Percentiles rank a stretch among this genome's conserved stretches.
These are phyloP conservation scores for Drosophila parthenogenetica DNA, from an alignment of 2,888 invertebrate species.

Conservation along the genomic window DNA sequence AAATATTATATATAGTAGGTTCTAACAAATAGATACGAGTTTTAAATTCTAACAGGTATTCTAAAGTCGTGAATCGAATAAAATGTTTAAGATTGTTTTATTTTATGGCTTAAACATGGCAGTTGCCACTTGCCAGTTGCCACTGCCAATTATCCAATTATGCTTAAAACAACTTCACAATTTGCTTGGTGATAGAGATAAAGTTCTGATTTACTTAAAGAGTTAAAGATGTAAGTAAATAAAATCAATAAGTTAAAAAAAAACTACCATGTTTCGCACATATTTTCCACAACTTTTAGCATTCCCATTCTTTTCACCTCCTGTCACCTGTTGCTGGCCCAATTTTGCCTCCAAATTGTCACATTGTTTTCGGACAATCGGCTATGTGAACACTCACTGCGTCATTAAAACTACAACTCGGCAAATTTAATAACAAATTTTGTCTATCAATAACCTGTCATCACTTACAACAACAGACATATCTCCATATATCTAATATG, in stretches of 20 bases:
- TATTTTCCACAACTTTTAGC: constrained; percentile 24
- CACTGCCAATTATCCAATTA: too few relatives aligned
- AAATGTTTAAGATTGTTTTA: not conserved
- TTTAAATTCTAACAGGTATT: too few relatives aligned
- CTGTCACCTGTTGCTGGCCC: not conserved
- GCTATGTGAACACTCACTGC: constrained; percentile 43
- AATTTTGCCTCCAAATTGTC: not conserved
- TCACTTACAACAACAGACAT: constrained; percentile 10
- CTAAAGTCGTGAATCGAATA: too few relatives aligned
- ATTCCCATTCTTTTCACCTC: constrained; percentile 8
- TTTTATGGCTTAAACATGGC: constrained; percentile 26
- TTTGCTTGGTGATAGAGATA: not conserved
- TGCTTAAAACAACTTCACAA: constrained; percentile 4
- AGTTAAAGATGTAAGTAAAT: too few relatives aligned
- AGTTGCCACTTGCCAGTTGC: constrained; percentile 2
- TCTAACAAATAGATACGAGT: too few relatives aligned
- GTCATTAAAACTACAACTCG: constrained; percentile 47
- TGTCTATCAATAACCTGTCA: constrained; percentile 54
- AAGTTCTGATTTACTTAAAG: not conserved
- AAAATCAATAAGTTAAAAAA: too few relatives aligned
- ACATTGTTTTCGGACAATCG: not conserved
- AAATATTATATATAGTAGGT: too few relatives aligned
- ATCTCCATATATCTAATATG: constrained; percentile 36
- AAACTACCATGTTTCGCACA: not conserved
- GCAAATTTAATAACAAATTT: constrained; percentile 64